Conservation (phyloP, 2,113 vertebrate genomes). For the Ceyx margarethae region DNA sequence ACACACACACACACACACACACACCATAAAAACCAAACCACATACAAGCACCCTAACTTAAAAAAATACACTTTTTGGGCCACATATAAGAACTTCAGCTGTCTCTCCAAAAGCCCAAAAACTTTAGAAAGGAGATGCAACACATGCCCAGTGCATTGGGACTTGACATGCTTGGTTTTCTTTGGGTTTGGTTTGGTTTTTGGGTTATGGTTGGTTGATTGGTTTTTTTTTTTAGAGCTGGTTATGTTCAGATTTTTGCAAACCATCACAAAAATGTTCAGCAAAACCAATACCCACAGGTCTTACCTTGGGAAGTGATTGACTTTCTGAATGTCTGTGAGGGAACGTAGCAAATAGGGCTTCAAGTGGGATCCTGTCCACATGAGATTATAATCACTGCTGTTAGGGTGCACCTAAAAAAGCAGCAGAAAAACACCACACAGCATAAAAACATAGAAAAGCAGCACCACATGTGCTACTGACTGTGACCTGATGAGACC, state of each 20-base stretch:
- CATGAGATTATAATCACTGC: constrained; percentile 96
- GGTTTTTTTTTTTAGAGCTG: neutral
- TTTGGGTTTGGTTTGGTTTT: no score
- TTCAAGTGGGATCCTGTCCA: constrained; percentile 97
- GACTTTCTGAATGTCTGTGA: constrained; percentile 95
- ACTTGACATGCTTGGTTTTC: neutral
- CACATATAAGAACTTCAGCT: neutral
- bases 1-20: no score
- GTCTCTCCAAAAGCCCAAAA: neutral
- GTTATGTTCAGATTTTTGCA: neutral
- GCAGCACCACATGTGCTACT: neutral
- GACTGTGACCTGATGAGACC: neutral
- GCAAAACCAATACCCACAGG: neutral
- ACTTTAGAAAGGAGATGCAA: neutral
- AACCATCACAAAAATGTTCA: neutral
- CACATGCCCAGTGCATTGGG: neutral
- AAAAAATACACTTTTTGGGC: neutral
- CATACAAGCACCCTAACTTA: neutral
- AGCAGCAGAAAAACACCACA: neutral
- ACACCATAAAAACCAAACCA: neutral
- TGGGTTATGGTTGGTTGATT: no score
- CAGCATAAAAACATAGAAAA: neutral
- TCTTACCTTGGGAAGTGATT: constrained; percentile 96
- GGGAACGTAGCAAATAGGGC: constrained; percentile 86
- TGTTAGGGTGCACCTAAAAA: constrained; percentile 88